Evolutionary conservation across 1,140 invertebrate species (phyloP).

Genomic region (Pogonognathellus flavescens): DNA sequence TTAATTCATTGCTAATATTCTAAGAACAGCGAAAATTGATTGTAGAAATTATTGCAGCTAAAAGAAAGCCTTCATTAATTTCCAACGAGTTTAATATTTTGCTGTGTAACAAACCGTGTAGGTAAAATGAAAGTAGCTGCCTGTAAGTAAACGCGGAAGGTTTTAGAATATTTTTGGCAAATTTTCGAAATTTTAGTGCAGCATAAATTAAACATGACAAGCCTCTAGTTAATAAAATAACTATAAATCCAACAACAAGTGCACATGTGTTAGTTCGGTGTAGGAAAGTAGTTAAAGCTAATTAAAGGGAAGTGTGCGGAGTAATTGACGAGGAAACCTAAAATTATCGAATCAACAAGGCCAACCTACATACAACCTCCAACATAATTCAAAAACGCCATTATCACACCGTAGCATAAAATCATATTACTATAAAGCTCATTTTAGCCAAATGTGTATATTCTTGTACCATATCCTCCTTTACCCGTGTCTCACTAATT

Average conservation of each 20-base stretch:
- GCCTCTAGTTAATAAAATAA: background rate
- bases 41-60: no score
- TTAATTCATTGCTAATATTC: no score
- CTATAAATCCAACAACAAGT: background rate
- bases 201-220: background rate
- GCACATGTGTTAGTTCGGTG: background rate
- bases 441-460: no score
- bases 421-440: background rate
- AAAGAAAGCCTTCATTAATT: no score
- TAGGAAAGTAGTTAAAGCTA: conserved; percentile 41
- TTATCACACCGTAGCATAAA: background rate
- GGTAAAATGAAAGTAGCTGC: no score
- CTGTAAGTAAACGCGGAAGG: no score
- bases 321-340: conserved; percentile 59
- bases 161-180: no score
- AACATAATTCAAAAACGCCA: conserved; percentile 55
- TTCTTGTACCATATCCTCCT: no score
- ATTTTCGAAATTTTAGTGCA: background rate
- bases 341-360: conserved; percentile 64
- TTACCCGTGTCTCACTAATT: background rate
- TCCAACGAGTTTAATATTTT: no score
- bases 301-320: conserved; percentile 56
- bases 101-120: no score
- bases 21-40: no score
- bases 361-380: conserved; percentile 59